phyloP scores from a whole-genome alignment of 2,797 vertebrate genomes.

The Sebastes baramenuke region DNA sequence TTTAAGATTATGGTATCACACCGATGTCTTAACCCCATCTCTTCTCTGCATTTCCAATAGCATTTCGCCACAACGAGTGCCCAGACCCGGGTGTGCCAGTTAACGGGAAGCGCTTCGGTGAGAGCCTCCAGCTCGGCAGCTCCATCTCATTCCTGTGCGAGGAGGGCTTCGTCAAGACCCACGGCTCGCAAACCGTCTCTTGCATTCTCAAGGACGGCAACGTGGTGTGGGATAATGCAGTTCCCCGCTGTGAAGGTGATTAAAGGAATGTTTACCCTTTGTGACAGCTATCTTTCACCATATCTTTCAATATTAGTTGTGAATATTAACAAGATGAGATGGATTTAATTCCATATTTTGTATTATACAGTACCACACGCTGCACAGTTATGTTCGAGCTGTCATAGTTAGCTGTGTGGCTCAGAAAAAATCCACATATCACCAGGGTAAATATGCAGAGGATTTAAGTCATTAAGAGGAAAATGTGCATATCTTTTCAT shows the following conservation, averaged over 20 bases:
- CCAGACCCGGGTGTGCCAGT: constrained; percentile 96
- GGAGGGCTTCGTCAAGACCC: constrained; percentile 95
- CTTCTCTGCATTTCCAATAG: constrained; percentile 64
- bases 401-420: neutral
- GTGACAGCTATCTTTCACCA: too few species aligned
- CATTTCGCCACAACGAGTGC: constrained; percentile 97
- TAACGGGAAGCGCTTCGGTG: constrained; percentile 95
- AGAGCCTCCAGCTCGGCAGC: constrained; percentile 95
- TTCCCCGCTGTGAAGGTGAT: constrained; percentile 95
- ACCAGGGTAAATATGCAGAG: neutral
- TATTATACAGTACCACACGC: neutral
- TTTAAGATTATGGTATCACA: neutral
- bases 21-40: neutral
- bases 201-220: constrained; percentile 97
- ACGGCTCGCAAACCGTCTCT: constrained; percentile 94
- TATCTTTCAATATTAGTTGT: neutral
- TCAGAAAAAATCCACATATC: neutral
- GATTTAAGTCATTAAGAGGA: neutral
- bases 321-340: neutral
- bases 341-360: neutral
- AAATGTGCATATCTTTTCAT: neutral
- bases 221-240: constrained; percentile 96
- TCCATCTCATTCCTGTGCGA: constrained; percentile 98
- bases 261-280: neutral
- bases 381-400: neutral